Evolutionary conservation across 1,140 invertebrate genomes (phyloP).

Genomic region (Ganaspis sp.): DNA sequence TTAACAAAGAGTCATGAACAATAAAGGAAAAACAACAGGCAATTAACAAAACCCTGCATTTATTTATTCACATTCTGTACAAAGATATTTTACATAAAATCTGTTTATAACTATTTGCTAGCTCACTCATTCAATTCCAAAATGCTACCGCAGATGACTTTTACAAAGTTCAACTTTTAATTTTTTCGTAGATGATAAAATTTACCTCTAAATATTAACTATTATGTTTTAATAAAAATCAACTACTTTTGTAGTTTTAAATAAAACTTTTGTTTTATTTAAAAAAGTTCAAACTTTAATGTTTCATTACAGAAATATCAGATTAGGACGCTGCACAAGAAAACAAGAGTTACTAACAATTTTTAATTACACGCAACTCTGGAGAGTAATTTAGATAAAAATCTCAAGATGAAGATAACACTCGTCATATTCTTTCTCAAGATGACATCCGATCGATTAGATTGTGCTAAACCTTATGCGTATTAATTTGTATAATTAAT

Average conservation of each 20-base stretch:
- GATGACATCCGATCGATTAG: neutral
- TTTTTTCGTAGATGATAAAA: neutral
- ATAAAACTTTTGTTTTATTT: too few relatives aligned
- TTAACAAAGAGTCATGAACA: too few relatives aligned
- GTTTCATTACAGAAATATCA: neutral
- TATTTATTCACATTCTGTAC: slow-evolving; percentile 76
- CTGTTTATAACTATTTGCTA: slow-evolving; percentile 44
- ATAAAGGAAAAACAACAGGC: neutral
- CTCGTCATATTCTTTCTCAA: neutral
- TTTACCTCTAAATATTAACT: neutral
- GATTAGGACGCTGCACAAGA: neutral
- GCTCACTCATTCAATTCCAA: slow-evolving; percentile 14
- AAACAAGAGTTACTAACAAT: neutral
- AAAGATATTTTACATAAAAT: slow-evolving; percentile 75
- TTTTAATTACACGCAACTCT: slow-evolving; percentile 5
- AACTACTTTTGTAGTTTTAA: neutral
- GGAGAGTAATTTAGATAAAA: neutral
- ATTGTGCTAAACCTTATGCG: neutral
- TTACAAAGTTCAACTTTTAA: neutral
- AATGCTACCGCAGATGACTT: slow-evolving; percentile 11
- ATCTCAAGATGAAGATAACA: neutral
- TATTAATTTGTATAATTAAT: slow-evolving; percentile 10
- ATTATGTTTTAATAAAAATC: too few relatives aligned
- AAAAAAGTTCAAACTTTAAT: neutral
- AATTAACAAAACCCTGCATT: slow-evolving; percentile 73